phyloP scores from a whole-genome alignment of 2,888 invertebrate genomes.

The Synanthedon formicaeformis region DNA sequence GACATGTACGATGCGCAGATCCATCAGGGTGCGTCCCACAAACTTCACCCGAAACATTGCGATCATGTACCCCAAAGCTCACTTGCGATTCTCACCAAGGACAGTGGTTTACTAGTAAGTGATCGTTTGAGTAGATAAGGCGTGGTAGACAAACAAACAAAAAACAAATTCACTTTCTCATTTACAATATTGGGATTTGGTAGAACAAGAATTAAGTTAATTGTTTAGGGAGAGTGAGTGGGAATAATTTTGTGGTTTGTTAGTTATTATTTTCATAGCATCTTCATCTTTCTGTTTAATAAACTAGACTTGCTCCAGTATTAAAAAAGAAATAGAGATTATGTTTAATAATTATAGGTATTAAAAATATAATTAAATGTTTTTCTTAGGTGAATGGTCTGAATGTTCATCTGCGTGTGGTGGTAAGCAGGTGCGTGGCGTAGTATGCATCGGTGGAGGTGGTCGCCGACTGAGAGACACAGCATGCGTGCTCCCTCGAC shows the following conservation, averaged over 20 bases:
- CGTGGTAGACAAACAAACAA: no score
- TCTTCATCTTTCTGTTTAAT: no score
- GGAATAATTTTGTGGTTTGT: no score
- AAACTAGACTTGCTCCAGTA: no score
- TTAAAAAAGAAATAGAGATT: no score
- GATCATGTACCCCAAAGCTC: conserved; percentile 74
- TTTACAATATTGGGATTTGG: no score
- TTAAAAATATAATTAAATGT: no score
- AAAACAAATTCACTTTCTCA: no score
- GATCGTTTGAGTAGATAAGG: background rate
- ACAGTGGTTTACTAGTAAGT: conserved; percentile 78
- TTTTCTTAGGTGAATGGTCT: conserved; percentile 52
- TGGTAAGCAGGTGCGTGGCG: conserved; percentile 74
- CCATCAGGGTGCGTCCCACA: conserved; percentile 72
- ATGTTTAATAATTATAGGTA: no score
- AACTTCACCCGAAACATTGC: conserved; percentile 68
- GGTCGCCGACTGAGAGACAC: conserved; percentile 69
- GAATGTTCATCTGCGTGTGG: conserved; percentile 66
- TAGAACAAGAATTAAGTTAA: no score
- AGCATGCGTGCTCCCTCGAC: conserved; percentile 74
- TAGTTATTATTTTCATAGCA: no score
- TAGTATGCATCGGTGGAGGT: conserved; percentile 72
- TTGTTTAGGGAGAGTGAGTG: no score
- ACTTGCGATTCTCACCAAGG: conserved; percentile 76
- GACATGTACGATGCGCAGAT: conserved; percentile 78